Conservation (phyloP, 64 coral and sea anemone species). For the Actinia tenebrosa region DNA sequence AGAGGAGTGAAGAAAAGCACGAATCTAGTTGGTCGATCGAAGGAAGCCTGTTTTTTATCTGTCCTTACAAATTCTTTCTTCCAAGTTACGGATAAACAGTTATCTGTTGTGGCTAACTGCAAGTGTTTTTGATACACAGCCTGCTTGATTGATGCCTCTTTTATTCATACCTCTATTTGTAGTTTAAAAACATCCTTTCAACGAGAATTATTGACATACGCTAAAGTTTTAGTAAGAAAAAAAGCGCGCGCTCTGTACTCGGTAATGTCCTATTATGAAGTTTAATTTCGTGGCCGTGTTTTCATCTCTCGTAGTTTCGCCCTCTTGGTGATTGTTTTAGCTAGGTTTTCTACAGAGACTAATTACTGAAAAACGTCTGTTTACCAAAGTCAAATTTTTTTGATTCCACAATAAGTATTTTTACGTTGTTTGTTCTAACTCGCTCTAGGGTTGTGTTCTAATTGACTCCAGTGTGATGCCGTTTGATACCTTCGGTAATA, state of each 20-base stretch:
- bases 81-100: neutral
- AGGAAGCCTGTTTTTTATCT: neutral
- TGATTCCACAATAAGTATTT: constrained; percentile 15
- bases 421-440: neutral
- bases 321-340: neutral
- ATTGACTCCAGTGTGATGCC: neutral
- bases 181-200: neutral
- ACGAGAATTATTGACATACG: constrained; percentile 3
- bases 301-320: neutral
- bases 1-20: neutral
- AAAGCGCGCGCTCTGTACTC: neutral
- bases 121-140: neutral
- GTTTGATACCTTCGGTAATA: neutral
- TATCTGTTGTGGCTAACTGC: neutral
- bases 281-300: neutral
- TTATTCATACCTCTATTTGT: constrained; percentile 2
- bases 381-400: constrained; percentile 14
- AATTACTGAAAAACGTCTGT: constrained; percentile 1
- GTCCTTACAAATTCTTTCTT: neutral
- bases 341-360: neutral
- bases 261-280: neutral
- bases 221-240: neutral
- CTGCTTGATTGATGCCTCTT: neutral
- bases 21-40: neutral
- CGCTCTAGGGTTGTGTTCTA: neutral